phyloP scores from a whole-genome alignment of 1,140 invertebrate genomes.

The Potamilus streckersoni region DNA sequence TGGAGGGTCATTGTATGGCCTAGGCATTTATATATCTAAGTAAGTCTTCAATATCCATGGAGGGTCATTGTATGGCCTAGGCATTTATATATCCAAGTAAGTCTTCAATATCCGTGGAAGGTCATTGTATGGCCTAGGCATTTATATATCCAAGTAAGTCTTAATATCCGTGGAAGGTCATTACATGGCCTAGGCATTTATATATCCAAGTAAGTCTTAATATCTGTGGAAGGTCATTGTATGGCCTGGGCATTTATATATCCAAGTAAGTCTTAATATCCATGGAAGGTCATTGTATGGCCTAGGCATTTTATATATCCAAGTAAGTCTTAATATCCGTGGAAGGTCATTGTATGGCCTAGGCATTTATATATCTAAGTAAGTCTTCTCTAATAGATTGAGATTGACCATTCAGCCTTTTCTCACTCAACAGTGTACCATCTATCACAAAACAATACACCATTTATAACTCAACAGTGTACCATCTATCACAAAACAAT shows the following conservation, averaged over 20 bases:
- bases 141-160: slow-evolving; percentile 63
- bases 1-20: too few species aligned
- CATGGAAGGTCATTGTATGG: slow-evolving; percentile 61
- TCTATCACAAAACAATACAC: too few species aligned
- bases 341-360: slow-evolving; percentile 37
- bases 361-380: neutral
- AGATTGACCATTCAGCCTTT: neutral
- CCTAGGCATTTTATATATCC: slow-evolving; percentile 62
- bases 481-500: too few species aligned
- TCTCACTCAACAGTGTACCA: too few species aligned
- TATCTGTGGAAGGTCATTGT: slow-evolving; percentile 62
- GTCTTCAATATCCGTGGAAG: slow-evolving; percentile 64
- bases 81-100: too few species aligned
- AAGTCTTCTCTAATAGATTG: neutral
- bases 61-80: too few species aligned
- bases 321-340: slow-evolving; percentile 63
- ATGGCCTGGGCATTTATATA: slow-evolving; percentile 61
- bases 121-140: slow-evolving; percentile 58
- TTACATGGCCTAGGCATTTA: too few species aligned
- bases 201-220: slow-evolving; percentile 63
- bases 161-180: slow-evolving; percentile 63
- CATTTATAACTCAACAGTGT: too few species aligned
- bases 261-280: slow-evolving; percentile 64
- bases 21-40: too few species aligned
- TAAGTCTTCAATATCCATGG: too few species aligned